Evolutionary conservation across 2,797 vertebrate species (phyloP).

Genomic region (Pteropus rufus): DNA sequence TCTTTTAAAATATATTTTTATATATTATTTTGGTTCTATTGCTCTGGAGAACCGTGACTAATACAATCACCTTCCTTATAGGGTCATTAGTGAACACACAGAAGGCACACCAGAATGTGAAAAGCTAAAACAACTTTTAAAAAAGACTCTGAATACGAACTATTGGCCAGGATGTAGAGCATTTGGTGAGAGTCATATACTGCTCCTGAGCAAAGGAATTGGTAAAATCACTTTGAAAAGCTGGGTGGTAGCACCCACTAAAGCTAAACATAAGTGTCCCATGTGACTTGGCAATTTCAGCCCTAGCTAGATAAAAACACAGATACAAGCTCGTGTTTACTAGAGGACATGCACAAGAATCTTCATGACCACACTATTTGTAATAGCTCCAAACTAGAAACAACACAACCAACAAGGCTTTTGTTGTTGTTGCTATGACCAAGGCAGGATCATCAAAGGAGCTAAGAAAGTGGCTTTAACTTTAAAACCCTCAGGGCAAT

Average conservation of each 20-base stretch:
- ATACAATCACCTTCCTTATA: neutral
- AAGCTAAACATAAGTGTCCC: neutral
- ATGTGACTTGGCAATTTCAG: neutral
- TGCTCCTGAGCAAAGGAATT: neutral
- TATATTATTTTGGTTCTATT: neutral
- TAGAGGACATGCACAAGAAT: neutral
- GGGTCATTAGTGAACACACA: neutral
- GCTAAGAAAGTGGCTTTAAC: neutral
- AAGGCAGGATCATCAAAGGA: neutral
- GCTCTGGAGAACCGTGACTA: neutral
- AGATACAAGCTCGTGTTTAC: neutral
- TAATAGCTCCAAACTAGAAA: neutral
- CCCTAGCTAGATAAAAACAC: neutral
- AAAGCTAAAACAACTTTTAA: neutral
- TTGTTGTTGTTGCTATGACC: neutral
- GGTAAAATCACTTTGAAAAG: neutral
- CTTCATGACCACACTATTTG: neutral
- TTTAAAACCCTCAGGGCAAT: neutral
- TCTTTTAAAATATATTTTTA: neutral
- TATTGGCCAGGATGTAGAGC: neutral
- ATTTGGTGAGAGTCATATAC: neutral
- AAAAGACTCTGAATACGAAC: neutral
- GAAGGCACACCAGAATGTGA: neutral
- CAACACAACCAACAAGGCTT: neutral
- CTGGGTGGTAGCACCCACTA: neutral